A percentile compares a stretch with the other conserved stretches of the same genome.
These are phyloP conservation scores for Mesoclemmys tuberculata DNA, from an alignment of 2,113 vertebrate species.

Conservation along the genomic window DNA sequence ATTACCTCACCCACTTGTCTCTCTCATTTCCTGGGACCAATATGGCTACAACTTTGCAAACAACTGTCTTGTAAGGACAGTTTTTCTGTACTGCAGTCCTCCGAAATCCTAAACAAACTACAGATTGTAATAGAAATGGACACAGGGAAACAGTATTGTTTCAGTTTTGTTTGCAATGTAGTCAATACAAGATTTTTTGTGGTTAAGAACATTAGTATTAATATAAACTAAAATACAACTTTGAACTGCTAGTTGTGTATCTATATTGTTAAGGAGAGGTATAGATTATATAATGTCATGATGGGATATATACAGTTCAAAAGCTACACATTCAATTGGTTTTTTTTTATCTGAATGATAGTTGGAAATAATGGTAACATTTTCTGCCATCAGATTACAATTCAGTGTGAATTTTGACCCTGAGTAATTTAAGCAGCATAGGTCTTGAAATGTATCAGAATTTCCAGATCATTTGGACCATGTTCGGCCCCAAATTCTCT, in stretches of 20 bases:
- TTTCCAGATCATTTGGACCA: background rate
- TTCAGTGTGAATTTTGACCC: background rate
- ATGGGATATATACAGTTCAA: background rate
- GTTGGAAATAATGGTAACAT: background rate
- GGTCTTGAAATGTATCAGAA: background rate
- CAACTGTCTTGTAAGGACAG: background rate
- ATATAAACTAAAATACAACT: background rate
- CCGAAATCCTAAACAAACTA: background rate
- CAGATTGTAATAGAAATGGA: background rate
- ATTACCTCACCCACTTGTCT: background rate
- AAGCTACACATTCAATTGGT: background rate
- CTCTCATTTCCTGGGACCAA: background rate
- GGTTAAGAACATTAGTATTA: background rate
- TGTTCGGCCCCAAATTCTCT: background rate
- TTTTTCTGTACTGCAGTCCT: background rate
- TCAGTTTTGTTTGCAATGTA: background rate
- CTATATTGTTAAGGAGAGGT: background rate
- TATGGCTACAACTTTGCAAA: background rate
- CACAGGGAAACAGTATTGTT: background rate
- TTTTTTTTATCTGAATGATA: background rate
- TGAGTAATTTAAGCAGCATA: background rate
- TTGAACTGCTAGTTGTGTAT: background rate
- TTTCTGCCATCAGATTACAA: background rate
- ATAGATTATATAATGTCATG: background rate
- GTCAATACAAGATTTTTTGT: background rate